These are phyloP conservation scores for Coendou prehensilis DNA, from an alignment of 2,797 vertebrate species.

Conservation along the genomic window DNA sequence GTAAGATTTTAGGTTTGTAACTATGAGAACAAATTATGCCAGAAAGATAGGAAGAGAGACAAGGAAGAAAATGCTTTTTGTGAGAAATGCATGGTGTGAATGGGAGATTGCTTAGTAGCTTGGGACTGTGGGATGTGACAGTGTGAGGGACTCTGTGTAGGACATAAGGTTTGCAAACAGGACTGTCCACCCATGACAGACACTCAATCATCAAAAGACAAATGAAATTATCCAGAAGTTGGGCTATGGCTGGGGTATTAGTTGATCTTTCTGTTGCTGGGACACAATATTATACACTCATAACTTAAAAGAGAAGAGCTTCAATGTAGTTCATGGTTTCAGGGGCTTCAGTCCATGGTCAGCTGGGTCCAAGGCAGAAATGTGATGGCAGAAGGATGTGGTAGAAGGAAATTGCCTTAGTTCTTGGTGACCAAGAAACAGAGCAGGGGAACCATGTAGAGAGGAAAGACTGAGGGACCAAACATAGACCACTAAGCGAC, in stretches of 20 bases:
- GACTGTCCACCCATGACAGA: background rate
- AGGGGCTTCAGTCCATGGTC: background rate
- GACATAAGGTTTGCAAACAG: background rate
- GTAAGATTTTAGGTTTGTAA: background rate
- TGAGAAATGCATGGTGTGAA: background rate
- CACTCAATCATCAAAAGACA: background rate
- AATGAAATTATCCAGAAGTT: background rate
- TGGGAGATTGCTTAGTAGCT: background rate
- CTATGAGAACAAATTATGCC: background rate
- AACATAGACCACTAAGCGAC: background rate
- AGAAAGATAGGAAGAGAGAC: background rate
- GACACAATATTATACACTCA: no score
- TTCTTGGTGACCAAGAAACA: background rate
- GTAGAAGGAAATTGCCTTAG: background rate
- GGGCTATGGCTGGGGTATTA: no score
- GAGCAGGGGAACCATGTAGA: background rate
- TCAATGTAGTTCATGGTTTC: background rate
- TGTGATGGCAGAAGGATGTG: background rate
- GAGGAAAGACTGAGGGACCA: background rate
- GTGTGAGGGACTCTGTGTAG: background rate
- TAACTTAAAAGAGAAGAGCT: background rate
- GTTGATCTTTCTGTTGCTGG: no score
- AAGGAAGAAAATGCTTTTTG: background rate
- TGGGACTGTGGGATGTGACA: no score
- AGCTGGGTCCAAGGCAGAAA: background rate